Evolutionary conservation across 2,888 invertebrate species (phyloP), one percentile per base, ranked within the genome.

Genomic region (Sinodicranocentrus sp.): DNA sequence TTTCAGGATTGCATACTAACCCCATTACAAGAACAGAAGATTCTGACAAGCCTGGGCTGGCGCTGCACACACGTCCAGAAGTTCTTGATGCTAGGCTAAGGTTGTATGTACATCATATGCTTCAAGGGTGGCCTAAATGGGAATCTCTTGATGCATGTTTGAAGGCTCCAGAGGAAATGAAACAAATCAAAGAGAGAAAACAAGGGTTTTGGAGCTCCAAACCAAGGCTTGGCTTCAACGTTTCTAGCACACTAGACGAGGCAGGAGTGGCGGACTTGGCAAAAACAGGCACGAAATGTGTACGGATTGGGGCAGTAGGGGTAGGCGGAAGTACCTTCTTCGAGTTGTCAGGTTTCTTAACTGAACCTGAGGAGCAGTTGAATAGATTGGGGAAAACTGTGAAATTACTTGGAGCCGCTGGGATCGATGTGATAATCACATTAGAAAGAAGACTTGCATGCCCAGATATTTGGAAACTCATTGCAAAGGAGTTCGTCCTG

Each of bases 101-200:
- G 19, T 43, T 86, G 5, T 86, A 86, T 57, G 68, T 85, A 3
- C 85, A 86, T 52, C 86, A 86, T 48, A 86, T 85, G 85, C 75
- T 84, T 13, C 82, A 86, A 73, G 85, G 85, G 0, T 86, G 86
- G 86, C 86, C 86, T 26, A 25, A 21, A 13, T 85, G 77, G 78
- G 17, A 39, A 5, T 10, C 17, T 33, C 33, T 33, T 33, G 33
- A n/a, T n/a, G n/a, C n/a, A n/a, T n/a, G n/a, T n/a, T n/a, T n/a
- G n/a, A n/a, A n/a, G 48, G 3, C 54, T 57, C 13, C 5, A 8
- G 25, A 57, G 3, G 65, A 63, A 23, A 17, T 39, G 15, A 48
- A 73, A 28, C 1, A 26, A 0, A 10, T 75, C 2, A 68, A 70
- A 33, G 44, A 61, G 10, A 23, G 23, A 15, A 86, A 86, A 25